Conservation (phyloP, 2,113 vertebrate species). For the Caracal caracal region DNA sequence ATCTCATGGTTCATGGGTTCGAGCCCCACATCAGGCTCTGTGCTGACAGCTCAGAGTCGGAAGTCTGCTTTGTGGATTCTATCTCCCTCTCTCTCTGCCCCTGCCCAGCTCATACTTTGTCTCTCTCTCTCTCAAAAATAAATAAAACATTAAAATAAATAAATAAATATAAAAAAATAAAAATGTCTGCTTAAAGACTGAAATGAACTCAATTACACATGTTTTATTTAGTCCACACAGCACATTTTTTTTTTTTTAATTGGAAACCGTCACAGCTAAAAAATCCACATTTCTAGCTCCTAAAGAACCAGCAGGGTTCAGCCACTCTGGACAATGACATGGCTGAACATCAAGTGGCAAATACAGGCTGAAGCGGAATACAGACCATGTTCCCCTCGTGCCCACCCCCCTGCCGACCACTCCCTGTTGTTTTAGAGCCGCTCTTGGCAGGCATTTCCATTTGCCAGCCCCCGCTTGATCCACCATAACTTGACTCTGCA, state of each 20-base stretch:
- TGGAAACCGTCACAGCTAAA: not conserved
- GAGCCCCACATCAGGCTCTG: too few relatives aligned
- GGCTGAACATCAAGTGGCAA: not conserved
- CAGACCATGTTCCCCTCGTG: not conserved
- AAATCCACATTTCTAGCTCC: not conserved
- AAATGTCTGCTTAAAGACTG: not conserved
- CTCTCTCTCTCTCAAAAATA: too few relatives aligned
- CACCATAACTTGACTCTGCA: not conserved
- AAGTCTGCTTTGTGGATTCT: too few relatives aligned
- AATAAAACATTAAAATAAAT: too few relatives aligned
- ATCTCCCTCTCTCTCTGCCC: too few relatives aligned
- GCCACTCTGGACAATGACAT: not conserved
- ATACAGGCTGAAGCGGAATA: not conserved
- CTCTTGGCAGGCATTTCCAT: not conserved
- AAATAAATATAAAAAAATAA: not conserved
- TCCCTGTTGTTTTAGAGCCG: not conserved
- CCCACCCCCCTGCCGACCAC: not conserved
- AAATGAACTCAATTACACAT: conserved; percentile 23
- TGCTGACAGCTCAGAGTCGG: too few relatives aligned
- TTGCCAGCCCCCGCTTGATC: not conserved
- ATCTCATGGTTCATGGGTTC: too few relatives aligned
- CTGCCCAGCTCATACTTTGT: too few relatives aligned
- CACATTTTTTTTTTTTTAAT: not conserved
- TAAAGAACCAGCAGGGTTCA: not conserved
- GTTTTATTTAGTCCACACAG: not conserved